Evolutionary conservation across 1,140 invertebrate genomes (phyloP), one percentile per base, ranked within the genome.

Genomic region (Trichonephila inaurata): DNA sequence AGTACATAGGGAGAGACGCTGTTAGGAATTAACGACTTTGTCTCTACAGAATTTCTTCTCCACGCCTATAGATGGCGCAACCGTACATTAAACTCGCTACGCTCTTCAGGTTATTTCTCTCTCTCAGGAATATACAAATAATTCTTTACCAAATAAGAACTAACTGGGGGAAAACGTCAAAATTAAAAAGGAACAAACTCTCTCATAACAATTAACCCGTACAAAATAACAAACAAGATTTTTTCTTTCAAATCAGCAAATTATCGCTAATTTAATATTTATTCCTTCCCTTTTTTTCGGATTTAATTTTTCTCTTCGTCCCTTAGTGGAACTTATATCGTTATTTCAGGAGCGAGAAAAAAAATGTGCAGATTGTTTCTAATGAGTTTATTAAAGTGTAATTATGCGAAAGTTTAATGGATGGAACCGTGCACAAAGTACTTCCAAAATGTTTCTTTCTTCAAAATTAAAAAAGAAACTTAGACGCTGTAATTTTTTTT

Each of bases 301-400:
- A 40, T 14, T 33, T 77, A 33, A 33, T 77, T 18, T 77, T 77
- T 77, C 72, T 28, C 21, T n/a, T 10, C 62, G 18, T 69, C 12
- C 24, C 66, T 69, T 24, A 24, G 7, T 12, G 10, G 21, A 24
- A 69, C n/a, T 69, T 69, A 28, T 12, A 28, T 12, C n/a, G 66
- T 28, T 69, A 24, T 69, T 69, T 69, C n/a, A 8, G 24, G 66
- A 8, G n/a, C 62, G 24, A 28, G n/a, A 69, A 24, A 28, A n/a
- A 69, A 69, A 69, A 69, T 69, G n/a, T 14, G 24, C 66, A 69
- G 66, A 69, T 69, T 69, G 66, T 69, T 69, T 69, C 66, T 69
- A 69, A 69, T 28, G 24, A 69, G 66, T 69, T 69, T 69, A 69
- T 24, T 69, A 69, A 69, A 69, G 66, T 69, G 66, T 69, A 69